Percentiles rank a stretch among this genome's conserved stretches.
These are phyloP conservation scores for Lepidocyrtinus sp. DNA, from an alignment of 2,888 invertebrate genomes.

Conservation along the genomic window DNA sequence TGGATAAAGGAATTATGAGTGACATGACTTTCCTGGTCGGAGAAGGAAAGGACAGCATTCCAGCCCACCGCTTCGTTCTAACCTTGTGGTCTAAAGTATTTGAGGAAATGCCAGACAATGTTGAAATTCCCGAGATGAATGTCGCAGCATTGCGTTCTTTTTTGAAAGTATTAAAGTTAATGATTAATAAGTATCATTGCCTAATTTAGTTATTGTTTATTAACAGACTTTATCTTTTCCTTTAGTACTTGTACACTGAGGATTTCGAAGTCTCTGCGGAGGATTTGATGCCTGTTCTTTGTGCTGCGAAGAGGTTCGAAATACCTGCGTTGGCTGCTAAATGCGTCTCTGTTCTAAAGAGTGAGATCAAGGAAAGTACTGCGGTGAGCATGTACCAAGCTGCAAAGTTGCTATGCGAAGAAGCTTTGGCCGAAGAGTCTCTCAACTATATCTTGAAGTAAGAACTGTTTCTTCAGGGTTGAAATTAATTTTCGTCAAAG, in stretches of 20 bases:
- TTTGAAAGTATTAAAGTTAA: conserved; percentile 64
- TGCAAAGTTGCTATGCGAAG: conserved; percentile 62
- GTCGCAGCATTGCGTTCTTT: conserved; percentile 61
- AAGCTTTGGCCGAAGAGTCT: conserved; percentile 63
- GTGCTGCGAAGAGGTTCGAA: conserved; percentile 64
- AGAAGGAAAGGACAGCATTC: conserved; percentile 62
- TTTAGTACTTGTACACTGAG: conserved; percentile 59
- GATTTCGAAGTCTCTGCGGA: conserved; percentile 65
- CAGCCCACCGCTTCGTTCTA: conserved; percentile 62
- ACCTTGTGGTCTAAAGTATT: conserved; percentile 65
- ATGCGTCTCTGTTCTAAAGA: conserved; percentile 63
- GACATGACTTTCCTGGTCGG: conserved; percentile 66
- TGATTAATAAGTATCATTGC: too few relatives aligned
- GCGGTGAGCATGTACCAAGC: conserved; percentile 67
- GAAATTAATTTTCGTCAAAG: background rate
- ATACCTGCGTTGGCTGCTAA: conserved; percentile 62
- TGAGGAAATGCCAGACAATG: conserved; percentile 66
- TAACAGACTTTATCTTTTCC: background rate
- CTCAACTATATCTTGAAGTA: conserved; percentile 63
- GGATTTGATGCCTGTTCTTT: conserved; percentile 66
- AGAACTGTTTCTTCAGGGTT: background rate
- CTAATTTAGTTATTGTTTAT: background rate
- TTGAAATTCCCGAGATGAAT: conserved; percentile 66
- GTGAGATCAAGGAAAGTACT: conserved; percentile 65
- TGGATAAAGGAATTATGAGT: conserved; percentile 63